Conservation (phyloP, 2,113 vertebrate genomes). For the Mirounga angustirostris region DNA sequence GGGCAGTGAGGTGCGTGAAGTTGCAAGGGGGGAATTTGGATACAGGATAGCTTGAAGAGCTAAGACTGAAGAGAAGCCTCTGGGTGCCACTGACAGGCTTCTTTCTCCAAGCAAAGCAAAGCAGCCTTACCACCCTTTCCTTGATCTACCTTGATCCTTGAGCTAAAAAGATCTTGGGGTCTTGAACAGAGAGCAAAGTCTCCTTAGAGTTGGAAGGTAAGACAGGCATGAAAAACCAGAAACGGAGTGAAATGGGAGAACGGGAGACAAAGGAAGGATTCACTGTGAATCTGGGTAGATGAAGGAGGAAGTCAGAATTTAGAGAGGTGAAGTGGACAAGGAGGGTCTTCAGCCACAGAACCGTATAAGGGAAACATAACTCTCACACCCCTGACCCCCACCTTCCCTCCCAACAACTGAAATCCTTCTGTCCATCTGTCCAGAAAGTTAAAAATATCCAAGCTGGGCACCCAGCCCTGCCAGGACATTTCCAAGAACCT, state of each 20-base stretch:
- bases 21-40: neutral
- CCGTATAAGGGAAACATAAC: slow-evolving; percentile 46
- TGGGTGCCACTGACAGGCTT: neutral
- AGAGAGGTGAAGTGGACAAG: neutral
- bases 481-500: slow-evolving; percentile 72
- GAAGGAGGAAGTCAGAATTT: neutral
- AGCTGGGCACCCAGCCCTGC: slow-evolving; percentile 24
- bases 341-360: neutral
- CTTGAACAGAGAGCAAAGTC: slow-evolving; percentile 25
- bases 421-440: slow-evolving; percentile 55
- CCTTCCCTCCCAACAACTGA: slow-evolving; percentile 8
- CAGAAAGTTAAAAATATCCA: slow-evolving; percentile 79
- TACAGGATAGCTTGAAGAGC: neutral
- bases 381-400: slow-evolving; percentile 14
- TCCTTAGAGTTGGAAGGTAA: neutral
- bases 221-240: neutral
- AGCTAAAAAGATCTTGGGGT: neutral
- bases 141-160: neutral
- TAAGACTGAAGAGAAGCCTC: neutral
- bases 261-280: neutral
- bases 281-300: neutral
- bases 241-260: neutral
- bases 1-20: neutral
- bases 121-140: neutral
- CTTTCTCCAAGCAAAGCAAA: neutral